A percentile compares a stretch with the other conserved stretches of the same genome.
These are phyloP conservation scores for Poecilia gillii DNA, from an alignment of 2,797 vertebrate genomes.

Conservation along the genomic window DNA sequence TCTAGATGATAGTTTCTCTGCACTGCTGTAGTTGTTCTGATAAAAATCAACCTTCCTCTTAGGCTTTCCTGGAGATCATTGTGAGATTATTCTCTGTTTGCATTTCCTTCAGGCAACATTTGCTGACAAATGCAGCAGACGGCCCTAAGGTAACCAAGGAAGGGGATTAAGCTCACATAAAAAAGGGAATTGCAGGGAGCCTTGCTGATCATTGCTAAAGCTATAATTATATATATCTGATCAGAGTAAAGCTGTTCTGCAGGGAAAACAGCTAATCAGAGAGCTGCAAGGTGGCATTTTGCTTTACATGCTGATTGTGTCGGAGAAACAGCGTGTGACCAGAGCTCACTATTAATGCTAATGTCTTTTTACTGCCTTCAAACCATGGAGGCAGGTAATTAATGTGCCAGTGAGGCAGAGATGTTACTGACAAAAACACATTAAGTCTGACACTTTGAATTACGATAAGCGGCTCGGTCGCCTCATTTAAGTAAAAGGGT, in stretches of 20 bases:
- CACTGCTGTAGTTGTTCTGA: background rate
- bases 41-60: background rate
- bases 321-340: conserved; percentile 5
- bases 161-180: conserved; percentile 7
- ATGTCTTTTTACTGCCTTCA: conserved; percentile 12
- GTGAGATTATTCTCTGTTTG: conserved; percentile 2
- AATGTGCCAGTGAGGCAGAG: background rate
- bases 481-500: background rate
- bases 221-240: conserved; percentile 20
- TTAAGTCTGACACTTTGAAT: conserved; percentile 14
- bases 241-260: conserved; percentile 7
- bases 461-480: background rate
- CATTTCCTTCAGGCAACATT: conserved; percentile 8
- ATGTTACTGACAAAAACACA: conserved; percentile 3
- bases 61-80: background rate
- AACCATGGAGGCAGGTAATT: conserved; percentile 18
- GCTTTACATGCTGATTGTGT: conserved; percentile 20
- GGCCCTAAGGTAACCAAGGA: conserved; percentile 1
- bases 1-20: background rate
- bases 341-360: conserved; percentile 16
- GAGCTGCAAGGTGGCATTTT: conserved; percentile 13
- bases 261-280: conserved; percentile 17
- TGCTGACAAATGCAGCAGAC: conserved; percentile 7
- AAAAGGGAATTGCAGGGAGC: background rate
- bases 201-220: conserved; percentile 2